Evolutionary conservation across 2,888 invertebrate genomes (phyloP).

Genomic region (Pristionchus maxplancki): DNA sequence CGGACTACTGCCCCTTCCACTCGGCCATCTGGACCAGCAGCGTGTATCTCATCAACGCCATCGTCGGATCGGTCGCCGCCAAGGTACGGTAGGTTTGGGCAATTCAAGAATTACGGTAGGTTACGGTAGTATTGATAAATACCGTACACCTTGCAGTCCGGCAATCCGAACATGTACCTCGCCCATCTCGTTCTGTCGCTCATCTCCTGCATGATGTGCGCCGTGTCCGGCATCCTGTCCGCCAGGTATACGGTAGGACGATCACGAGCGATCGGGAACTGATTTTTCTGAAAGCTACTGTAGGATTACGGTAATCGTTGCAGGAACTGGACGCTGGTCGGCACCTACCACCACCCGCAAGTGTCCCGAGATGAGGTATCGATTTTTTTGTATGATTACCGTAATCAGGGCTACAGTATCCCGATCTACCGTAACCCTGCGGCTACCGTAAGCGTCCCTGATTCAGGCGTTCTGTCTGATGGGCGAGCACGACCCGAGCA

Average conservation of each 20-base stretch:
- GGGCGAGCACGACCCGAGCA: slow-evolving; percentile 72
- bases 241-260: slow-evolving; percentile 63
- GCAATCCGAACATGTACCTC: slow-evolving; percentile 69
- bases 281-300: not conserved
- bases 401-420: not conserved
- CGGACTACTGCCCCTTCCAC: slow-evolving; percentile 76
- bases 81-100: slow-evolving; percentile 51
- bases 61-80: slow-evolving; percentile 56
- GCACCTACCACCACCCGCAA: slow-evolving; percentile 73
- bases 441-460: not conserved
- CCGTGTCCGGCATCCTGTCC: slow-evolving; percentile 69
- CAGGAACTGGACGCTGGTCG: slow-evolving; percentile 69
- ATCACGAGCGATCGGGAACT: not conserved
- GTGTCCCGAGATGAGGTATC: slow-evolving; percentile 65
- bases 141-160: slow-evolving; percentile 24
- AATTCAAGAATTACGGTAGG: no score
- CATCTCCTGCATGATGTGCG: slow-evolving; percentile 72
- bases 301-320: not conserved
- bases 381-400: not conserved
- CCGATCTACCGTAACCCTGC: not conserved
- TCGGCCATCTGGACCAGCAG: slow-evolving; percentile 76
- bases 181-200: slow-evolving; percentile 75
- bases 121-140: not conserved
- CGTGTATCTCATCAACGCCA: slow-evolving; percentile 68
- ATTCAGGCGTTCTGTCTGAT: slow-evolving; percentile 71